Base-by-base conservation (phyloP, 2,888 invertebrate genomes). In the Crioceris asparagi region DNA sequence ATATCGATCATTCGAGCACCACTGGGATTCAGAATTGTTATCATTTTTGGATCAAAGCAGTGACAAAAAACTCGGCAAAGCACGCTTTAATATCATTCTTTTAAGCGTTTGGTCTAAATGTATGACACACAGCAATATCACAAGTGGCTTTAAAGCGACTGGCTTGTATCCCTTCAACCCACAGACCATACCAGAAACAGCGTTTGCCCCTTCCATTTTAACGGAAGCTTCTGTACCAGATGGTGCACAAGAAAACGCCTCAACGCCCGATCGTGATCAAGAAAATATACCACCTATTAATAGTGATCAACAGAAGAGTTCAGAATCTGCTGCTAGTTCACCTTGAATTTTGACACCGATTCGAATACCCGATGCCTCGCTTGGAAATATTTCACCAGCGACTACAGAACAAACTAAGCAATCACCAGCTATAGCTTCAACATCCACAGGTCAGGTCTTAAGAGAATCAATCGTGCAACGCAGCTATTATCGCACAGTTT, bases 81-180 rank as follows among this genome's bases (percentile, higher is more conserved):
- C 46, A 37, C 33, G 53, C 23, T 59, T 60, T 48, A 52, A 50
- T 19, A 38, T 32, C 36, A 44, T 44, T 25, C 39, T 47, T 40
- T 32, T 38, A 42, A 41, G 40, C 30, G 54, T 47, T 18, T 56
- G 52, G 53, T 43, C 46, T 16, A 51, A 50, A 48, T 38, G 45
- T 35, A 35, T 45, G 32, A 37, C 39, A 29, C 35, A 39, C 17
- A 32, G 35, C n/a, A 43, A 43, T 19, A 40, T 43, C 17, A 49
- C 44, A 21, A 18, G 47, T 39, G 54, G 53, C 17, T 55, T 53
- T 39, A 31, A 41, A 27, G 48, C 49, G 15, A 51, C 49, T 4
- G 54, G 52, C 14, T 52, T 57, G 29, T 52, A 43, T 38, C 54
- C 51, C 10, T 54, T 54, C 40, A 46, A 53, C 40, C 48, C 50